Base-by-base conservation (phyloP, 2,113 vertebrate genomes). In the Vidua chalybeata region DNA sequence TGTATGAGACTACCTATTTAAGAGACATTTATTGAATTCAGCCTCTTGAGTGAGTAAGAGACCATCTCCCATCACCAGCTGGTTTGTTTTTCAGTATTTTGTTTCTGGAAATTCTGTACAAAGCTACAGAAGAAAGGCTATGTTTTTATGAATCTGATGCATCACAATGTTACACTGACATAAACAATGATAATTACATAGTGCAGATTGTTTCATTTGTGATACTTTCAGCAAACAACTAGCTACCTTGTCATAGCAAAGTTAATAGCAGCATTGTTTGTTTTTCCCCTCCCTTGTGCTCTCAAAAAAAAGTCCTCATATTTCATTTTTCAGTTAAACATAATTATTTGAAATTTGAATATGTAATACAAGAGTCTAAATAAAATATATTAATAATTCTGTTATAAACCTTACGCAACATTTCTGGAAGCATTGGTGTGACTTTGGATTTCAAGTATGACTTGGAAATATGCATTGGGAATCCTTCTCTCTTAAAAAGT, bases 181-280 rank as follows among this genome's bases (percentile, higher is more conserved):
- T 55, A 75, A 84, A 46, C 33, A 49, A 61, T 23, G 11, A 23
- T 28, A 62, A 54, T 81, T 78, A 19, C 15, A 54, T 33, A 64
- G 9, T 31, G 12, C 3, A 58, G 37, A 64, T 76, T 2, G 0
- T 75, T 85, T 72, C 30, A 33, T 5, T 0, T 1, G 11, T 61
- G 18, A 52, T 37, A 46, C 6, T 71, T 93, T n/a, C 24, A 37
- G 33, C 6, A 72, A 78, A n/a, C 8, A 74, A 15, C 6, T 39
- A 71, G 3, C 16, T 30, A 16, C 46, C 30, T 48, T 82, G 48
- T 58, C 16, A 22, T 22, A 68, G 8, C 22, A 18, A 21, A 55
- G 23, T 58, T 74, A 71, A 52, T 35, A 76, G 6, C 19, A 72
- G 13, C 5, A 5, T 41, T 69, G 18, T 49, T 69, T 76, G 22